Evolutionary conservation across 1,140 invertebrate genomes (phyloP).

Genomic region (Drosophila pachea): DNA sequence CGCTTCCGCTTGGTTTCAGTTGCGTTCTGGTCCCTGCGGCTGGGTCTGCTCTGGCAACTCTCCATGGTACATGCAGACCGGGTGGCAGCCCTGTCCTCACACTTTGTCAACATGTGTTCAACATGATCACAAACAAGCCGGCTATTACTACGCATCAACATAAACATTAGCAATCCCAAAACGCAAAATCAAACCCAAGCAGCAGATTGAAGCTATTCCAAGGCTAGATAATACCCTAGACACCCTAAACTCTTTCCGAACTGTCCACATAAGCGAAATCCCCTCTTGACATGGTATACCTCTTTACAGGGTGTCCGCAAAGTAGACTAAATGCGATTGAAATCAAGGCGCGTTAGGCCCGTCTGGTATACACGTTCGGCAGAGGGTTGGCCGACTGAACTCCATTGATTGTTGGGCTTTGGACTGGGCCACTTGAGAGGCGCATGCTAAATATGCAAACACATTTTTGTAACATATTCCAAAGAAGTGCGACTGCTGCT

Average conservation of each 20-base stretch:
- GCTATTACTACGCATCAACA: constrained; percentile 49
- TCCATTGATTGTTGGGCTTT: constrained; percentile 30
- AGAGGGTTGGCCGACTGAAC: not conserved
- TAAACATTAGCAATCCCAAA: constrained; percentile 45
- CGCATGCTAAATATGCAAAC: constrained; percentile 69
- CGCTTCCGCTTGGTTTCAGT: constrained; percentile 69
- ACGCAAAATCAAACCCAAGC: constrained; percentile 14
- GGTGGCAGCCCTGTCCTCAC: constrained; percentile 23
- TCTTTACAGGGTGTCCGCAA: too few relatives aligned
- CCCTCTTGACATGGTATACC: too few relatives aligned
- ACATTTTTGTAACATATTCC: constrained; percentile 59
- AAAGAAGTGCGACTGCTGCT: constrained; percentile 9
- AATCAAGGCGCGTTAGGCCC: not conserved
- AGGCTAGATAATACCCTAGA: not conserved
- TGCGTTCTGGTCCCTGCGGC: constrained; percentile 48
- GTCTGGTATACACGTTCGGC: not conserved
- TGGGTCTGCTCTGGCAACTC: constrained; percentile 45
- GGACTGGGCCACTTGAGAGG: constrained; percentile 56
- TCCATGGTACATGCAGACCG: constrained; percentile 13
- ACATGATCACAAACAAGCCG: constrained; percentile 66
- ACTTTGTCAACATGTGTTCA: constrained; percentile 73
- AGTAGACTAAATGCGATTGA: constrained; percentile 36
- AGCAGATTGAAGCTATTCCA: constrained; percentile 3
- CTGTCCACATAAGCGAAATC: too few relatives aligned
- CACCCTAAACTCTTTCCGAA: too few relatives aligned